Conservation (phyloP, 2,113 vertebrate genomes). For the Xerus inauris region DNA sequence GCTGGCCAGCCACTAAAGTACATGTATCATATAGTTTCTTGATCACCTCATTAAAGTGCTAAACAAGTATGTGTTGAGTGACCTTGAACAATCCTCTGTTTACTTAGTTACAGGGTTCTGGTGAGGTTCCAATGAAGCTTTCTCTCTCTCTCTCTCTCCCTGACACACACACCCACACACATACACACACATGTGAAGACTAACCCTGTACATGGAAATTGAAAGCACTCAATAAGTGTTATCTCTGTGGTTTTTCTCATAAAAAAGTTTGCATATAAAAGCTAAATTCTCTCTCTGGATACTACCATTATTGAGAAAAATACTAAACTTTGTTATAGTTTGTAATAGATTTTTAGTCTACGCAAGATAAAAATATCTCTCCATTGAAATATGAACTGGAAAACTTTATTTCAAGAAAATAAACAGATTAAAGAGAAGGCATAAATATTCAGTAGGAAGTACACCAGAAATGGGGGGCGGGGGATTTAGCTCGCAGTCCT, state of each 20-base stretch:
- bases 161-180: background rate
- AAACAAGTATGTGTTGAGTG: background rate
- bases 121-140: background rate
- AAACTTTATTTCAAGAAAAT: background rate
- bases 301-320: background rate
- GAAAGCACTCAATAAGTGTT: background rate
- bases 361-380: background rate
- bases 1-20: background rate
- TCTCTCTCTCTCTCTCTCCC: no score
- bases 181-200: background rate
- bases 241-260: background rate
- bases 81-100: background rate
- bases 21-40: background rate
- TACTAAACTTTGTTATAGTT: background rate
- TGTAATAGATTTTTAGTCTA: background rate
- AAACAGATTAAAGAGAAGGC: background rate
- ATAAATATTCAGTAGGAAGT: background rate
- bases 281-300: background rate
- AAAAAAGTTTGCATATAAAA: background rate
- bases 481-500: background rate
- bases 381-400: background rate
- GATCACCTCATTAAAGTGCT: background rate
- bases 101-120: background rate
- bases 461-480: background rate
- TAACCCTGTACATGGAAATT: background rate